Percentiles rank a stretch among this genome's conserved stretches.
These are phyloP conservation scores for Sinocyclocheilus anshuiensis DNA, from an alignment of 2,113 vertebrate genomes.

Conservation along the genomic window DNA sequence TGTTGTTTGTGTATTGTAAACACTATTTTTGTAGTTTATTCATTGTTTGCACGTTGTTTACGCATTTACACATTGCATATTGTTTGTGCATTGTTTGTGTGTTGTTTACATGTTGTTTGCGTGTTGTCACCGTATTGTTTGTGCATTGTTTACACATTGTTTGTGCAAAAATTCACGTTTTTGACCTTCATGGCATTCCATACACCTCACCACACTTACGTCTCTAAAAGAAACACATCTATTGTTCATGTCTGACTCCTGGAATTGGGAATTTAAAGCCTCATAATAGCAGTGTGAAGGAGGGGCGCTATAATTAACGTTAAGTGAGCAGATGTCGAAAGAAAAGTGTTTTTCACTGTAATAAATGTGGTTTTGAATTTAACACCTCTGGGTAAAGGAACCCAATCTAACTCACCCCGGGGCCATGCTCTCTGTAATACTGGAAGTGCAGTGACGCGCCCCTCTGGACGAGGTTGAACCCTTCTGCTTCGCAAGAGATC, in stretches of 20 bases:
- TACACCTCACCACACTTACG: neutral
- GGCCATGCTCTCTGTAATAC: slow-evolving; percentile 69
- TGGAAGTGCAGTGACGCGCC: slow-evolving; percentile 66
- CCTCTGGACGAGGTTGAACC: slow-evolving; percentile 67
- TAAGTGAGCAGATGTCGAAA: slow-evolving; percentile 79
- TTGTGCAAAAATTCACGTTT: neutral
- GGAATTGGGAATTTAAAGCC: slow-evolving; percentile 61
- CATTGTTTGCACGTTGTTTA: too few relatives aligned
- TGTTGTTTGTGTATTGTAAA: too few relatives aligned
- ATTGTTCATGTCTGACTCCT: slow-evolving; percentile 33
- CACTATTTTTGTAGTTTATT: too few relatives aligned
- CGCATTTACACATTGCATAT: too few relatives aligned
- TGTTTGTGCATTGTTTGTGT: too few relatives aligned
- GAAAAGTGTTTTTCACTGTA: slow-evolving; percentile 70
- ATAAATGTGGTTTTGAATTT: slow-evolving; percentile 79
- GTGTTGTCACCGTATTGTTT: too few relatives aligned
- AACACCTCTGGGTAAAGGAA: slow-evolving; percentile 75
- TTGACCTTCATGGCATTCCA: neutral
- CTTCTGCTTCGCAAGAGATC: slow-evolving; percentile 72
- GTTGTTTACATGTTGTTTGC: too few relatives aligned
- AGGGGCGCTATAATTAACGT: slow-evolving; percentile 76
- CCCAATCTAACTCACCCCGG: slow-evolving; percentile 71
- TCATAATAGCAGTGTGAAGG: slow-evolving; percentile 67
- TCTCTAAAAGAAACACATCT: neutral
- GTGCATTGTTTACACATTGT: too few relatives aligned